phyloP scores from a whole-genome alignment of 2,888 invertebrate genomes.

The Scrobipalpa atriplicella region DNA sequence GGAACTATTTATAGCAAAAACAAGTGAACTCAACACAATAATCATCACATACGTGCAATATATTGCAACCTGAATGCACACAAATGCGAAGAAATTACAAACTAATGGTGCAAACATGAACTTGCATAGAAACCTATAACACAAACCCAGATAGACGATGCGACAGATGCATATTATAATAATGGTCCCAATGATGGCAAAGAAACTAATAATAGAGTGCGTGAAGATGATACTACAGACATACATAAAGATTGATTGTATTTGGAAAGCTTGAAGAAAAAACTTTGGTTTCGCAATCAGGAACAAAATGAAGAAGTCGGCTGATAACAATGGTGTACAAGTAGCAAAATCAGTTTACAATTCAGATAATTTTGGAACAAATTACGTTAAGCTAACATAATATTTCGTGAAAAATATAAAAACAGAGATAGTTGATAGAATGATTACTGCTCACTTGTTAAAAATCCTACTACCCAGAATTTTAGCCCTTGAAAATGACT shows the following conservation, averaged over 20 bases:
- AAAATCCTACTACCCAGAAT: too few relatives aligned
- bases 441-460: too few relatives aligned
- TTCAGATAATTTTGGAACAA: too few relatives aligned
- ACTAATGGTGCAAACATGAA: conserved; percentile 3
- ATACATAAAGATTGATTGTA: neutral
- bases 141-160: conserved; percentile 20
- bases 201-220: conserved; percentile 1
- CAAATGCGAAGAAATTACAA: conserved; percentile 9
- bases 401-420: too few relatives aligned
- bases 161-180: conserved; percentile 25
- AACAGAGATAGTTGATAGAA: too few relatives aligned
- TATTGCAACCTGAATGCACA: conserved; percentile 11
- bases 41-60: conserved; percentile 5
- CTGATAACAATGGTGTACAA: too few relatives aligned
- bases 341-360: too few relatives aligned
- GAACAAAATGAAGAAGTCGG: too few relatives aligned
- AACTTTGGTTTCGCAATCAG: neutral
- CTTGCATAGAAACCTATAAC: conserved; percentile 27
- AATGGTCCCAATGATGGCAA: conserved; percentile 14
- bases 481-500: too few relatives aligned
- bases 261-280: neutral
- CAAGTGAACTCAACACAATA: neutral
- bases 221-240: neutral
- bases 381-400: too few relatives aligned
- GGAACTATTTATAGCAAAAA: neutral